Conservation (phyloP, 2,888 invertebrate genomes). For the Phaonia tiefii region DNA sequence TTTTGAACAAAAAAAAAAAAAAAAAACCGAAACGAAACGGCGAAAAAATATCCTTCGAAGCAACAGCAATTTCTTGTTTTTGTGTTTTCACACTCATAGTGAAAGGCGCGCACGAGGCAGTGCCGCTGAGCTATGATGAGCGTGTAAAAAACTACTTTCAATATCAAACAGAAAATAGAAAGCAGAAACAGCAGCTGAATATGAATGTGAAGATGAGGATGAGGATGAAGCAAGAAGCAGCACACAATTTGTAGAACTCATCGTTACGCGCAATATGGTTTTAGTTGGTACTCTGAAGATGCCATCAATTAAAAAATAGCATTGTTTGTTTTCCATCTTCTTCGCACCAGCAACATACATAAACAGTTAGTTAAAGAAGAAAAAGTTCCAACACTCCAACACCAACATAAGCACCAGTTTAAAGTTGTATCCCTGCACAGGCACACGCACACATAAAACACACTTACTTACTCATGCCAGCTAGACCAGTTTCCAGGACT, state of each 20-base stretch:
- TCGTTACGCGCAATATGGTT: conserved; percentile 65
- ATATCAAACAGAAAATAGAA: not conserved
- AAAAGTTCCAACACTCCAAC: not conserved
- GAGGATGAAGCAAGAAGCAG: conserved; percentile 3
- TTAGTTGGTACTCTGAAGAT: conserved; percentile 56
- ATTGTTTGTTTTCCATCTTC: conserved; percentile 54
- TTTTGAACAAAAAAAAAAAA: not conserved
- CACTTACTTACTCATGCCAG: not conserved
- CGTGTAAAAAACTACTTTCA: not conserved
- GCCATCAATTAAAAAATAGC: conserved; percentile 65
- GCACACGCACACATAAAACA: conserved; percentile 5
- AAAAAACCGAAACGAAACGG: not conserved
- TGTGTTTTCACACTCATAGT: conserved; percentile 13
- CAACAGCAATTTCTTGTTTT: conserved; percentile 36
- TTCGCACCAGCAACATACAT: conserved; percentile 11
- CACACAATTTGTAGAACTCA: conserved; percentile 60
- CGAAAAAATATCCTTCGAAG: conserved; percentile 12
- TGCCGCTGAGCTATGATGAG: not conserved
- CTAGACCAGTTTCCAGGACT: too few relatives aligned
- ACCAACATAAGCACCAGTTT: not conserved
- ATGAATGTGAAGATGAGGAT: not conserved
- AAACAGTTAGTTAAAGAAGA: not conserved
- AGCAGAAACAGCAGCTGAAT: not conserved
- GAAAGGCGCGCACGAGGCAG: not conserved
- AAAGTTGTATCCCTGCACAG: conserved; percentile 9